Conservation (phyloP, 2,797 vertebrate genomes). For the Perodicticus potto region DNA sequence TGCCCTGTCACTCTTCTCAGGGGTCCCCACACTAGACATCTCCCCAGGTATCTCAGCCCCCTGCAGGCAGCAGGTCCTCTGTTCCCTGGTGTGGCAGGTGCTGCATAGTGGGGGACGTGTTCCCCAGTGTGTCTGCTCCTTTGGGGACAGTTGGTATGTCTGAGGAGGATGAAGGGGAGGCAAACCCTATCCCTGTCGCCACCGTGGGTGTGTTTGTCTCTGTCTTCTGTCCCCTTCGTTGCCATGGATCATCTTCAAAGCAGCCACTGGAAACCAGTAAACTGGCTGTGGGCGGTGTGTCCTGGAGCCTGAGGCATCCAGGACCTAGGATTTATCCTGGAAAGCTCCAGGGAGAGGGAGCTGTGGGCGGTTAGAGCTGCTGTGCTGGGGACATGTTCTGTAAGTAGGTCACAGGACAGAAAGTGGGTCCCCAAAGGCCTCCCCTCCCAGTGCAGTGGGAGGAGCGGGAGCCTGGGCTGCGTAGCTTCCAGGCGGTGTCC, state of each 20-base stretch:
- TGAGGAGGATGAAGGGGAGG: background rate
- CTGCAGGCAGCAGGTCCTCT: rapidly evolving
- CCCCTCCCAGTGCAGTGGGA: background rate
- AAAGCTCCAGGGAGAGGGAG: background rate
- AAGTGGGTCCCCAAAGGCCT: background rate
- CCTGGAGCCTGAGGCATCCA: background rate
- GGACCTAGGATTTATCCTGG: slow-evolving; percentile 32
- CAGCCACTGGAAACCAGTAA: background rate
- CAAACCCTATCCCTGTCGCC: background rate
- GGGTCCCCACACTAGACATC: background rate
- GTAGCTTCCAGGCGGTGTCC: background rate
- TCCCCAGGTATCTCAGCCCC: background rate
- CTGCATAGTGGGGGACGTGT: background rate
- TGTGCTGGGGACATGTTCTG: background rate
- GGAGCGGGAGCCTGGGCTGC: background rate
- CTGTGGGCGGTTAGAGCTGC: background rate
- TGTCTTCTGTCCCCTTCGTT: background rate
- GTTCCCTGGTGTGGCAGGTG: background rate
- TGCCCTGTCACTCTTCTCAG: background rate
- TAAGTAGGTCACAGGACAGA: slow-evolving; percentile 68
- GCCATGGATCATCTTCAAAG: slow-evolving; percentile 33
- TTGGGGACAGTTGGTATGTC: background rate
- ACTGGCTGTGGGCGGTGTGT: background rate
- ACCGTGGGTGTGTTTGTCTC: background rate
- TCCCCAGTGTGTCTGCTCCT: rapidly evolving